These are phyloP conservation scores for Rhynchonycteris naso DNA, from an alignment of 2,797 vertebrate genomes.

Conservation along the genomic window DNA sequence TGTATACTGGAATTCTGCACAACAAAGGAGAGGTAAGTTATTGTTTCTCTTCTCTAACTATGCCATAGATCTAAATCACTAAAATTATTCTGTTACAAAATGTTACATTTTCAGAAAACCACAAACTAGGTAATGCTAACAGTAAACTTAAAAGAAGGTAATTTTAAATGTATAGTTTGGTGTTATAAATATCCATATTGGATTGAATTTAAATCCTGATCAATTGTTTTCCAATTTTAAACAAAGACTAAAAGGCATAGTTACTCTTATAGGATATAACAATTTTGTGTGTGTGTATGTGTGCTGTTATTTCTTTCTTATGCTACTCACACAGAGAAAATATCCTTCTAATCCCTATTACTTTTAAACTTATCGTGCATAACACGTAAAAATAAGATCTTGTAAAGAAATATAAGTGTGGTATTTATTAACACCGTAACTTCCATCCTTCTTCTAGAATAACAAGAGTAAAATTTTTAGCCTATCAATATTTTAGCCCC, in stretches of 20 bases:
- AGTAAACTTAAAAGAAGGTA: constrained; percentile 4
- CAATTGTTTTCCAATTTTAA: constrained; percentile 67
- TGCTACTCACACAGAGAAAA: constrained; percentile 72
- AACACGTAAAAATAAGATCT: constrained; percentile 54
- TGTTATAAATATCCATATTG: constrained; percentile 63
- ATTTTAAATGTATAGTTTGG: constrained; percentile 58
- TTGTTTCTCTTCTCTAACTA: constrained; percentile 42
- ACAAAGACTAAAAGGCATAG: constrained; percentile 37
- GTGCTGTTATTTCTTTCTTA: constrained; percentile 21
- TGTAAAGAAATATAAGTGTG: constrained; percentile 26
- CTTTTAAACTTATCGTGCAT: constrained; percentile 65
- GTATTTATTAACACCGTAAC: background rate
- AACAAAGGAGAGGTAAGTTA: constrained; percentile 70
- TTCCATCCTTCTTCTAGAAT: constrained; percentile 37
- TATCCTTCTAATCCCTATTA: constrained; percentile 67
- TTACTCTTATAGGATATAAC: constrained; percentile 69
- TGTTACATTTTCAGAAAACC: constrained; percentile 71
- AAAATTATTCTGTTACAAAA: constrained; percentile 67
- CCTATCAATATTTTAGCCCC: background rate
- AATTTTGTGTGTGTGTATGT: constrained; percentile 6
- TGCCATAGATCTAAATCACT: background rate
- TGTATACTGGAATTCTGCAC: background rate
- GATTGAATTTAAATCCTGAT: constrained; percentile 64
- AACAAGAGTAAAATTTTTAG: constrained; percentile 40
- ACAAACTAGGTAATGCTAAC: constrained; percentile 3